These are phyloP conservation scores for Drosophila nigrodunni DNA, from an alignment of 1,140 invertebrate genomes.

Conservation along the genomic window DNA sequence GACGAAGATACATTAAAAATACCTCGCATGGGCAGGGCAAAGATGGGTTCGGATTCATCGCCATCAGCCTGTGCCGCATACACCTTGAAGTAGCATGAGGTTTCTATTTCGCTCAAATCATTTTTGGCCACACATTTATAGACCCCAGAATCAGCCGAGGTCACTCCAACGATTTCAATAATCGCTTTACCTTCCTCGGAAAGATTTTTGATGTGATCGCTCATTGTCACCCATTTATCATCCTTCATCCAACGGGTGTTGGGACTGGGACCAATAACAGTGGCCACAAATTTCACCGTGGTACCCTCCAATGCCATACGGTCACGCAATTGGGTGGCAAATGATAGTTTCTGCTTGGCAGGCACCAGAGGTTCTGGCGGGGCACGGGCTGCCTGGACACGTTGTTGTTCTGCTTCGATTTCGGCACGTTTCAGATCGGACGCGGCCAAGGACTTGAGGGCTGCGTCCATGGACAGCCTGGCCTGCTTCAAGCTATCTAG, in stretches of 20 bases:
- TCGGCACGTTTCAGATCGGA: conserved; percentile 76
- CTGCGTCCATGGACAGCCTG: conserved; percentile 71
- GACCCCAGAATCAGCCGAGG: conserved; percentile 70
- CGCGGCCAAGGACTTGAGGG: conserved; percentile 72
- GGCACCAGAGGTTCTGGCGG: conserved; percentile 75
- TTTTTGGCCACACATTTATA: conserved; percentile 83
- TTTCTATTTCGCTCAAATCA: conserved; percentile 80
- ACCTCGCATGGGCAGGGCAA: conserved; percentile 83
- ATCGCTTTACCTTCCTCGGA: conserved; percentile 81
- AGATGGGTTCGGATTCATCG: conserved; percentile 83
- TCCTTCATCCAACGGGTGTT: conserved; percentile 94
- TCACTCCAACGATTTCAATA: conserved; percentile 68
- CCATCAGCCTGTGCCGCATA: conserved; percentile 78
- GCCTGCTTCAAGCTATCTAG: conserved; percentile 74
- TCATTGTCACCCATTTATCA: conserved; percentile 85
- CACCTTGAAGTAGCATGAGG: conserved; percentile 84
- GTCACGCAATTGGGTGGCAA: conserved; percentile 92
- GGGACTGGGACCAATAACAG: conserved; percentile 92
- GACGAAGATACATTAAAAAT: conserved; percentile 46
- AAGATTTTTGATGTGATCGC: conserved; percentile 71
- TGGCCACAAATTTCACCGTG: conserved; percentile 92
- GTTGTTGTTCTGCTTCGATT: conserved; percentile 65
- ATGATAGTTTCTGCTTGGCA: conserved; percentile 85
- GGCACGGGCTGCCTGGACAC: conserved; percentile 56
- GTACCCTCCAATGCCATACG: conserved; percentile 90